These are phyloP conservation scores for Mesoligia furuncula DNA, from an alignment of 2,888 invertebrate species.

Conservation along the genomic window DNA sequence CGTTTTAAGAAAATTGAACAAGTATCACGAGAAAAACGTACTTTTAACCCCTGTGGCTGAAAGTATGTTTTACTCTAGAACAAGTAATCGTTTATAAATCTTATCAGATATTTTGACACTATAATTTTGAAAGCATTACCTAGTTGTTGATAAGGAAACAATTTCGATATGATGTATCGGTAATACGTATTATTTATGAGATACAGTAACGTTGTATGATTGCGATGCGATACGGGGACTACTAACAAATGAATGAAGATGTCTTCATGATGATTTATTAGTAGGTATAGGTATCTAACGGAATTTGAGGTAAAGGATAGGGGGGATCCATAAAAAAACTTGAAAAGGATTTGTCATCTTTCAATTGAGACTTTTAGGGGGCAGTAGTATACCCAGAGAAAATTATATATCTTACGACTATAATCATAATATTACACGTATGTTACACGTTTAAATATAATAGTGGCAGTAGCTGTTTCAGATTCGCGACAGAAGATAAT, in stretches of 20 bases:
- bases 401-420: too few species aligned
- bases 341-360: neutral
- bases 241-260: neutral
- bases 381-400: too few species aligned
- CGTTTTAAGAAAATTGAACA: neutral
- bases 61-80: conserved; percentile 22
- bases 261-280: neutral
- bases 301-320: neutral
- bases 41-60: too few species aligned
- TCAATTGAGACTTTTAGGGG: neutral
- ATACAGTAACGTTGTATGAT: neutral
- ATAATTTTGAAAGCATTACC: neutral
- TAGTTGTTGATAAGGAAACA: conserved; percentile 19
- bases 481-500: too few species aligned
- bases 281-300: neutral
- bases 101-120: conserved; percentile 9
- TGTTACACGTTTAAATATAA: too few species aligned
- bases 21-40: neutral
- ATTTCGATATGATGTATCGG: conserved; percentile 8
- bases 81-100: neutral
- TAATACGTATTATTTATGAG: conserved; percentile 21
- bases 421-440: too few species aligned
- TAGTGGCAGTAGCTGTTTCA: too few species aligned
- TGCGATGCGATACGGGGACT: neutral
- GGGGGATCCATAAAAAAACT: neutral